A percentile compares a stretch with the other conserved stretches of the same genome.
These are phyloP conservation scores for Eupithecia pulchellata DNA, from an alignment of 2,888 invertebrate genomes.

Conservation along the genomic window DNA sequence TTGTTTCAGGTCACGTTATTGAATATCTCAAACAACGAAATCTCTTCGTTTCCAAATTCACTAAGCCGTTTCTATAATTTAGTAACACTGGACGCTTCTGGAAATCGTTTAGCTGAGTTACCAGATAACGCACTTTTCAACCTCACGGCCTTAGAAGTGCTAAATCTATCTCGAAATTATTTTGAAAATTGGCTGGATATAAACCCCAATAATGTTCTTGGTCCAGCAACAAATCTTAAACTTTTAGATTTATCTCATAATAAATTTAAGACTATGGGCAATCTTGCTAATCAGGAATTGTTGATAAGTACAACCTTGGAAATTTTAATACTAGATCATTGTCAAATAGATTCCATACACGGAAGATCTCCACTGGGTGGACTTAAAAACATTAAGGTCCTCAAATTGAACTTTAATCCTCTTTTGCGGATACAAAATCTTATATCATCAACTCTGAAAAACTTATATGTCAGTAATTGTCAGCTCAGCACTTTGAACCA, in stretches of 20 bases:
- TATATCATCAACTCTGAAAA: conserved; percentile 79
- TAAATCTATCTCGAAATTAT: conserved; percentile 87
- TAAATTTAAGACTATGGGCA: conserved; percentile 82
- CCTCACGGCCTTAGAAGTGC: conserved; percentile 82
- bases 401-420: conserved; percentile 84
- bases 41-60: conserved; percentile 82
- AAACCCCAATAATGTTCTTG: conserved; percentile 81
- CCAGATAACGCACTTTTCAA: conserved; percentile 78
- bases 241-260: conserved; percentile 88
- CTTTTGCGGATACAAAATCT: conserved; percentile 75
- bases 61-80: conserved; percentile 64
- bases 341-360: conserved; percentile 84
- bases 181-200: conserved; percentile 86
- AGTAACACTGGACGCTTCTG: conserved; percentile 67
- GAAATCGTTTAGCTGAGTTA: conserved; percentile 82
- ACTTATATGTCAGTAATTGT: conserved; percentile 86
- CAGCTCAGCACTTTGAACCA: conserved; percentile 80
- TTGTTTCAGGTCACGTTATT: conserved; percentile 86
- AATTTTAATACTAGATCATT: conserved; percentile 86
- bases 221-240: conserved; percentile 79
- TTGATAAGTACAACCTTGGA: conserved; percentile 85
- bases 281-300: conserved; percentile 78
- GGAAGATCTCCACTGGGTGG: conserved; percentile 81
- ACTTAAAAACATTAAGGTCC: conserved; percentile 79
- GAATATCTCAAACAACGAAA: conserved; percentile 88